Evolutionary conservation across 2,888 invertebrate genomes (phyloP).

Genomic region (Julus scandinavius): DNA sequence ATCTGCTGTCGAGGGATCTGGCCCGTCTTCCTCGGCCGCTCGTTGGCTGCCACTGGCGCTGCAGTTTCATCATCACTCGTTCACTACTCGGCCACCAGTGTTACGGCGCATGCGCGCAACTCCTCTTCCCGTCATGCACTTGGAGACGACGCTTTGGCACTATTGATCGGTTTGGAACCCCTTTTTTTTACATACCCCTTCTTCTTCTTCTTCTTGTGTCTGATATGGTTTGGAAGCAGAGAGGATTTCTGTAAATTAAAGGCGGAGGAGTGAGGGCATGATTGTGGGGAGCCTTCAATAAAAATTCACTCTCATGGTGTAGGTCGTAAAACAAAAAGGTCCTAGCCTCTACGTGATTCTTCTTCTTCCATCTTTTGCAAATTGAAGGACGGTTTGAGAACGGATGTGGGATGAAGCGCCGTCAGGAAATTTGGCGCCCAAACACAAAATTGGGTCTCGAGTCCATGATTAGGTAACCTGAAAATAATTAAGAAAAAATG

Average conservation of each 20-base stretch:
- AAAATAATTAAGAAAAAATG: neutral
- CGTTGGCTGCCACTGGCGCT: neutral
- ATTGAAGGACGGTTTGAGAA: neutral
- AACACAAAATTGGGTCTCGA: neutral
- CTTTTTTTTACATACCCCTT: neutral
- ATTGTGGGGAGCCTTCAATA: neutral
- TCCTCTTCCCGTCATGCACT: neutral
- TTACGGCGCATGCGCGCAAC: neutral
- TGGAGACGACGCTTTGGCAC: neutral
- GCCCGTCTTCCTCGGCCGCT: constrained; percentile 5
- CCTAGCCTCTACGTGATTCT: too few relatives aligned
- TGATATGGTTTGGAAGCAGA: neutral
- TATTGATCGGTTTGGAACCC: neutral
- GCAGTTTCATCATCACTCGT: neutral
- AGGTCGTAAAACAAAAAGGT: neutral
- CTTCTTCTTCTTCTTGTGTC: neutral
- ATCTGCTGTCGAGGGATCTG: neutral
- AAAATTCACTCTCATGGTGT: too few relatives aligned
- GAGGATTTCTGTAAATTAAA: neutral
- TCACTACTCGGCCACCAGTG: neutral
- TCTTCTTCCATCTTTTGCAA: neutral
- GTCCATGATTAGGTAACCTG: too few relatives aligned
- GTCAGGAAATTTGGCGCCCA: neutral
- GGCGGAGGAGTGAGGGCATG: neutral
- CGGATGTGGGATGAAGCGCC: neutral